Base-by-base conservation (phyloP, 2,888 invertebrate genomes). In the Hypercompe scribonia region DNA sequence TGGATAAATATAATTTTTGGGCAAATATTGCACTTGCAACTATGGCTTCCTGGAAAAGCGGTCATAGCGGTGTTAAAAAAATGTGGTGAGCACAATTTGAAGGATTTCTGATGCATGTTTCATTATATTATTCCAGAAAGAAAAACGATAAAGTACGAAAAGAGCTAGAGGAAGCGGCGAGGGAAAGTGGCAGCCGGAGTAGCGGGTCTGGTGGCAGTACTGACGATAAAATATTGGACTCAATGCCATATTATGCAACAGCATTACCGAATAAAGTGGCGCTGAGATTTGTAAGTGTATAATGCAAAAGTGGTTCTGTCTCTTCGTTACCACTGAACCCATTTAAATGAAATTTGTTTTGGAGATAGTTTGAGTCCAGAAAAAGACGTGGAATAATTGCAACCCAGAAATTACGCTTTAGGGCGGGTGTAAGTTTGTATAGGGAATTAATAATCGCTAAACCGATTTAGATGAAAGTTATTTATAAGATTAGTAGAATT, bases 131-230 rank as follows among this genome's bases (percentile, higher is more conserved):
- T 96, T 96, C 68, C 96, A 99, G 99, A 94, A 98, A 98, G 96
- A 97, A 98, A 90, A 98, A 98, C 91, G 98, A 98, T 81, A 98
- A 97, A 93, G 96, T 99, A 90, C 97, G 98, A 88, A 97, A 98
- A 90, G 99, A 99, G 87, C 94, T 99, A 68, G 98, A 98, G 93
- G 99, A 99, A 89, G 99, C 99, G 33, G 98, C 98, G 0, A 95
- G 96, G 80, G 97, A 97, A 89, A 98, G 98, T 2, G 90, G 95
- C 46, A 92, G 93, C 78, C 87, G 94, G 66, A 92, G 93, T 83
- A 94, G 93, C 74, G 93, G 92, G 58, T 95, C 91, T 21, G 93
- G 87, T 58, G 94, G 90, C 79, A 91, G 91, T 83, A 91, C 87
- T 11, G 94, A 94, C 70, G 96, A 93, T 69, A 95, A 92, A 86